Evolutionary conservation across 2,113 vertebrate genomes (phyloP).

Genomic region (Austrofundulus limnaeus): DNA sequence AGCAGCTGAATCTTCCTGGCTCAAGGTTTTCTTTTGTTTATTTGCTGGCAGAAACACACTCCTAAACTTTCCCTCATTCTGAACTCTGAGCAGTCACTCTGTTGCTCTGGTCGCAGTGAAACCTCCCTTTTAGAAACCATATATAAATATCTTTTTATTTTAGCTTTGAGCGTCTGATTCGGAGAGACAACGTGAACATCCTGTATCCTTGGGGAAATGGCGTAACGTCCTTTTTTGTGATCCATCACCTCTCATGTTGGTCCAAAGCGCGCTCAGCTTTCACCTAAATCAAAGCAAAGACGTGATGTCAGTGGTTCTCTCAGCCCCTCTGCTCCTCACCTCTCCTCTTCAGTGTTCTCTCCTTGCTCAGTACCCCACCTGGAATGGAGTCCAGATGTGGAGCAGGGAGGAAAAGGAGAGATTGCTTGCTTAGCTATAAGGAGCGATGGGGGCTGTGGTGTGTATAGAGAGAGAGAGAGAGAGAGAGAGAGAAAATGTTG

Average conservation of each 20-base stretch:
- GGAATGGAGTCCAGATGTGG: slow-evolving; percentile 84
- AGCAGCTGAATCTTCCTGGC: background rate
- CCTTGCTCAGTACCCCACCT: slow-evolving; percentile 73
- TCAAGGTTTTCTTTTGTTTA: slow-evolving; percentile 55
- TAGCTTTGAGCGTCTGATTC: slow-evolving; percentile 9
- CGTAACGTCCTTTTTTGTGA: background rate
- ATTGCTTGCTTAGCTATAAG: slow-evolving; percentile 71
- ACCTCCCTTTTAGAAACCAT: background rate
- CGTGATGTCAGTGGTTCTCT: slow-evolving; percentile 36
- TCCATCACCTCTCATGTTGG: slow-evolving; percentile 12
- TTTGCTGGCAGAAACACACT: slow-evolving; percentile 27
- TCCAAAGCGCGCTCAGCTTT: slow-evolving; percentile 34
- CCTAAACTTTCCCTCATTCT: slow-evolving; percentile 22
- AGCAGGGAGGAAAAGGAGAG: slow-evolving; percentile 61
- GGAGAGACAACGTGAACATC: background rate
- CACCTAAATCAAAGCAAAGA: slow-evolving; percentile 26
- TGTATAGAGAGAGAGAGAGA: slow-evolving; percentile 59
- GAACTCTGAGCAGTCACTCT: slow-evolving; percentile 26
- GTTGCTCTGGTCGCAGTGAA: slow-evolving; percentile 12
- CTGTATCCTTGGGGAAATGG: background rate
- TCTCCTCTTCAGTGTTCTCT: slow-evolving; percentile 32
- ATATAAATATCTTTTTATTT: slow-evolving; percentile 11
- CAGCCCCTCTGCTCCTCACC: slow-evolving; percentile 36
- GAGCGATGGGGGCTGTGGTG: slow-evolving; percentile 34
- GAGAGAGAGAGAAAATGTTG: slow-evolving; percentile 83